These are phyloP conservation scores for Cyprinus carpio DNA, from an alignment of 2,113 vertebrate genomes.

Conservation along the genomic window DNA sequence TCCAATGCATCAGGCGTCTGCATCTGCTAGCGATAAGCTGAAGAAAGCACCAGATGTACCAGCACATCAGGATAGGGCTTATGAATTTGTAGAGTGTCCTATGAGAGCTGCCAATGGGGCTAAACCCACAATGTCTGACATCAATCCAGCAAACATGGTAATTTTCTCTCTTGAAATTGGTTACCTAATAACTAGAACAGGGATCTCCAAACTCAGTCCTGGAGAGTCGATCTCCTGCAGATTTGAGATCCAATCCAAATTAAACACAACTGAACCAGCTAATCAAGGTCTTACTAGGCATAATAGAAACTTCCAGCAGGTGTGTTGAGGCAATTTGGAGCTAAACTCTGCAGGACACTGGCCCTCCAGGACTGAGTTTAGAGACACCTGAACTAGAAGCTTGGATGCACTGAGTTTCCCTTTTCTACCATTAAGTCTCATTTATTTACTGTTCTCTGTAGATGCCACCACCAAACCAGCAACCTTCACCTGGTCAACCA, in stretches of 20 bases:
- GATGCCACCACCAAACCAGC: conserved; percentile 87
- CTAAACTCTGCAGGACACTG: no score
- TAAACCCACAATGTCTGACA: conserved; percentile 64
- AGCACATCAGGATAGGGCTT: conserved; percentile 82
- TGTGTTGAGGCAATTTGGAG: no score
- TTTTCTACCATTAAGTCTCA: not conserved
- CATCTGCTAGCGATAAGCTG: conserved; percentile 18
- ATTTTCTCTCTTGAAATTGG: not conserved
- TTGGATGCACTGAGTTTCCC: not conserved
- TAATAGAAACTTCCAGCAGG: no score
- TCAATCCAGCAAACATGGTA: conserved; percentile 87
- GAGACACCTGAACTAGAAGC: no score
- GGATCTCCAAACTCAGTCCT: no score
- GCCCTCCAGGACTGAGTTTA: no score
- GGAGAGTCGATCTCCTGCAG: no score
- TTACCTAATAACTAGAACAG: not conserved
- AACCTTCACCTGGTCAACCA: conserved; percentile 78
- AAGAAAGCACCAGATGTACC: conserved; percentile 62
- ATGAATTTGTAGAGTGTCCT: conserved; percentile 82
- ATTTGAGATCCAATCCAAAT: no score
- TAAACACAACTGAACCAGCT: no score
- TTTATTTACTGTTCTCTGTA: conserved; percentile 53
- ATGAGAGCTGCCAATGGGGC: conserved; percentile 61
- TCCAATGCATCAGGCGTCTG: conserved; percentile 68
- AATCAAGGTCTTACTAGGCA: no score